Base-by-base conservation (phyloP, 2,888 invertebrate genomes). In the Clanis bilineata region DNA sequence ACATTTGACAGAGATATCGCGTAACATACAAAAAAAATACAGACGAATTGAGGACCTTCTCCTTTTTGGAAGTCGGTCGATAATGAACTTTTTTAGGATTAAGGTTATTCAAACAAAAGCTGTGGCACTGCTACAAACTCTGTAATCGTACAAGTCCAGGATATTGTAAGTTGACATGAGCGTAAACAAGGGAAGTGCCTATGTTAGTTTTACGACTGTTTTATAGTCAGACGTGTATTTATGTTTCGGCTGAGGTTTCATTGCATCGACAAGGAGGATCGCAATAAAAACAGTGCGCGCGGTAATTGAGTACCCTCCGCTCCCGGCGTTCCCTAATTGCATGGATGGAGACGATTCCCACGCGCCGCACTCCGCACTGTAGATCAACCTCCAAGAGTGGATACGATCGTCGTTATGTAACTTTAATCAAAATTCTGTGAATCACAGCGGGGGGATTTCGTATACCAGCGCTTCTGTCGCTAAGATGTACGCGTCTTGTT, bases 291-390 rank as follows among this genome's bases (percentile, higher is more conserved):
- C 86, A 86, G 71, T 76, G 77, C 75, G 72, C 69, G 72, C 72
- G 76, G 85, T 88, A 87, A 86, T 87, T 83, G 85, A 83, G 81
- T 80, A 80, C 84, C 86, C 86, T 83, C 72, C 76, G 73, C 81
- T 86, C 87, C 85, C 83, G 81, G 81, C 83, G 81, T 82, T 85
- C 85, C 90, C 86, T 90, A 88, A 90, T 89, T 88, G 87, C 84
- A 75, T 69, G 74, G 74, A 68, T 75, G 79, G 84, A 82, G 83
- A 82, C 79, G 75, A 84, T 90, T 90, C 90, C 88, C 90, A 89
- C 88, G 89, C 82, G 79, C 76, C 65, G 69, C 70, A 69, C 73
- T 71, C 76, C 65, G 69, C 70, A 69, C 73, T 71, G 66, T 73
- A 80, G 76, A 80, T 82, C 78, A 76, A 71, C 74, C 74, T 75